These are phyloP conservation scores for Aramus guarauna DNA, from an alignment of 2,113 vertebrate genomes.

Conservation along the genomic window DNA sequence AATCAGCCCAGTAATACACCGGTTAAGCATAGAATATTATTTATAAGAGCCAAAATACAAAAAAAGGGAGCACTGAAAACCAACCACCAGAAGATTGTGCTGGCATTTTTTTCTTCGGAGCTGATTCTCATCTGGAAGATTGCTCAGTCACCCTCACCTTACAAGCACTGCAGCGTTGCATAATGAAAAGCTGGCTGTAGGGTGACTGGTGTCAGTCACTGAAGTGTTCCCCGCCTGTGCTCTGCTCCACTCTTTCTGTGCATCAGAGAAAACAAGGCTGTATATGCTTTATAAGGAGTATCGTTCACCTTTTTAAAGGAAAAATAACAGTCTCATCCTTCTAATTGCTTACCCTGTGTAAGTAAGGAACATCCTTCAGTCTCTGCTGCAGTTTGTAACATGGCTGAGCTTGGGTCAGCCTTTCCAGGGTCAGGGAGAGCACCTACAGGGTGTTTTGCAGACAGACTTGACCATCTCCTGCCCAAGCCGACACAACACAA, in stretches of 20 bases:
- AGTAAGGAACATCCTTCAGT: not conserved
- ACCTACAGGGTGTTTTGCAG: not conserved
- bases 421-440: not conserved
- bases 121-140: conserved; percentile 12
- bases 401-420: not conserved
- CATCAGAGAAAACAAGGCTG: not conserved
- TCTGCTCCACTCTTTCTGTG: not conserved
- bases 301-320: not conserved
- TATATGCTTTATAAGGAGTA: not conserved
- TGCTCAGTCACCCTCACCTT: conserved; percentile 26
- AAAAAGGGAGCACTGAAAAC: not conserved
- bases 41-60: not conserved
- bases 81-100: not conserved
- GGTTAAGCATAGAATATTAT: not conserved
- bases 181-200: conserved; percentile 28
- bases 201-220: not conserved
- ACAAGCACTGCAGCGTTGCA: conserved; percentile 27
- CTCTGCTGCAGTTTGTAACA: not conserved
- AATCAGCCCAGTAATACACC: not conserved
- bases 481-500: not conserved
- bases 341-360: not conserved
- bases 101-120: conserved; percentile 11
- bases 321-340: not conserved
- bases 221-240: not conserved
- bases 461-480: not conserved